Percentiles rank a stretch among this genome's conserved stretches.
Evolutionary conservation across 2,888 invertebrate species (phyloP).

Genomic region (Drosophila mettleri): DNA sequence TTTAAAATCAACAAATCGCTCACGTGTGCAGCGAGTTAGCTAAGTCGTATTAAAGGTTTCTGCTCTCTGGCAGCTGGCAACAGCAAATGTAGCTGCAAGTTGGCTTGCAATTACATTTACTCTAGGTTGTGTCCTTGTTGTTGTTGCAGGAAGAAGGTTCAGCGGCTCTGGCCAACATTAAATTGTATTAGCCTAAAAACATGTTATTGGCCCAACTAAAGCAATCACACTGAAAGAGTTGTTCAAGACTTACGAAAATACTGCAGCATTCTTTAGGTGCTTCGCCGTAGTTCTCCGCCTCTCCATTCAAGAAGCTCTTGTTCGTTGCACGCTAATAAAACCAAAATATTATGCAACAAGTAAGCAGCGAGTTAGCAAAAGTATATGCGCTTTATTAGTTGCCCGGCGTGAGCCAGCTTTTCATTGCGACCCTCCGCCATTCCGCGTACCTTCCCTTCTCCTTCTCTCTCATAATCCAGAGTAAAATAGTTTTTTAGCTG

Average conservation of each 20-base stretch:
- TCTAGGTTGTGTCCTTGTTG: constrained; percentile 46
- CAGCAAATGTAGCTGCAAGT: constrained; percentile 30
- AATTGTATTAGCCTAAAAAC: constrained; percentile 69
- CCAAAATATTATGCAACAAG: constrained; percentile 78
- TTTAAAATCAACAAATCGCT: constrained; percentile 28
- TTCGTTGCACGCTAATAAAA: constrained; percentile 63
- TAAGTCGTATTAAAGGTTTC: constrained; percentile 24
- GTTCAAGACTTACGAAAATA: constrained; percentile 54
- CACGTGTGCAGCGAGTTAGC: constrained; percentile 37
- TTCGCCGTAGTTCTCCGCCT: background rate
- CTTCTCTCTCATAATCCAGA: constrained; percentile 59
- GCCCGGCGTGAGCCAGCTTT: constrained; percentile 49
- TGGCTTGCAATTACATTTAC: constrained; percentile 65
- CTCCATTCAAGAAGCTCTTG: constrained; percentile 20
- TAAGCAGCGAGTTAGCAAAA: constrained; percentile 61
- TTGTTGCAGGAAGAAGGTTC: background rate
- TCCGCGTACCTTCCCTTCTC: background rate
- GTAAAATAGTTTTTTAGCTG: constrained; percentile 73
- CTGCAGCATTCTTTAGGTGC: constrained; percentile 7
- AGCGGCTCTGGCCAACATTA: constrained; percentile 45
- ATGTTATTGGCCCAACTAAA: constrained; percentile 58
- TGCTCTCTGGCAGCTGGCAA: constrained; percentile 37
- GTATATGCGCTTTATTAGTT: constrained; percentile 72
- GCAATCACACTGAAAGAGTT: constrained; percentile 73
- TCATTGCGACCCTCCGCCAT: constrained; percentile 18